phyloP scores from a whole-genome alignment of 2,888 invertebrate species.

The Diarsia dahlii region DNA sequence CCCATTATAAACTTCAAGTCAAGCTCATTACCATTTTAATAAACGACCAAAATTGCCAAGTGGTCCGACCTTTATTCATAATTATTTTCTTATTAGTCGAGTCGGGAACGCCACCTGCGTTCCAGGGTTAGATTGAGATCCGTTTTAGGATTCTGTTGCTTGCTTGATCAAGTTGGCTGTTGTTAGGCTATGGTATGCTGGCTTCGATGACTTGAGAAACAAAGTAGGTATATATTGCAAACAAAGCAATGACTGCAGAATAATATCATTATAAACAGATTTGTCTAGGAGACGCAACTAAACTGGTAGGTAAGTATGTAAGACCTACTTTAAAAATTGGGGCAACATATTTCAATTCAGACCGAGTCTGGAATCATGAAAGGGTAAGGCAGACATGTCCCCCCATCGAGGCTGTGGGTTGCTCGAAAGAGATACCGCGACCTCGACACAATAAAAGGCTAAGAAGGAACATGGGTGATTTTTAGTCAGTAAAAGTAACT shows the following conservation, averaged over 20 bases:
- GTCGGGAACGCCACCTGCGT: conserved; percentile 70
- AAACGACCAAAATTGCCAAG: conserved; percentile 74
- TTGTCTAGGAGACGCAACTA: too few species aligned
- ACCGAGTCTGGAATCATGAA: neutral
- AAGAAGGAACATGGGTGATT: too few species aligned
- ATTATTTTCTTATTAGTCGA: conserved; percentile 78
- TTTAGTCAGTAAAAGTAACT: too few species aligned
- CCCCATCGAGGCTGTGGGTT: too few species aligned
- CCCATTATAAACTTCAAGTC: conserved; percentile 61
- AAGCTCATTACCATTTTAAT: conserved; percentile 74
- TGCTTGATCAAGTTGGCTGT: neutral
- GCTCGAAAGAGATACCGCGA: too few species aligned
- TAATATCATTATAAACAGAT: too few species aligned
- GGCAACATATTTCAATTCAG: neutral
- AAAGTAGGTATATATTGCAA: too few species aligned
- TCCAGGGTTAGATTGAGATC: conserved; percentile 62
- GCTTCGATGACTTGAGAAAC: too few species aligned
- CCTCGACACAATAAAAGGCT: too few species aligned
- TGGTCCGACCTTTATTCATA: conserved; percentile 75
- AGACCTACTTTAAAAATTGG: neutral
- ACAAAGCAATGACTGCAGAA: too few species aligned
- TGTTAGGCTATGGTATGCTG: too few species aligned
- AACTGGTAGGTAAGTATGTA: too few species aligned
- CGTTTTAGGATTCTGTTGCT: conserved; percentile 49
- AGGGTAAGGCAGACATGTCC: neutral